phyloP scores from a whole-genome alignment of 2,888 invertebrate genomes.

The Drosophila tanythrix region DNA sequence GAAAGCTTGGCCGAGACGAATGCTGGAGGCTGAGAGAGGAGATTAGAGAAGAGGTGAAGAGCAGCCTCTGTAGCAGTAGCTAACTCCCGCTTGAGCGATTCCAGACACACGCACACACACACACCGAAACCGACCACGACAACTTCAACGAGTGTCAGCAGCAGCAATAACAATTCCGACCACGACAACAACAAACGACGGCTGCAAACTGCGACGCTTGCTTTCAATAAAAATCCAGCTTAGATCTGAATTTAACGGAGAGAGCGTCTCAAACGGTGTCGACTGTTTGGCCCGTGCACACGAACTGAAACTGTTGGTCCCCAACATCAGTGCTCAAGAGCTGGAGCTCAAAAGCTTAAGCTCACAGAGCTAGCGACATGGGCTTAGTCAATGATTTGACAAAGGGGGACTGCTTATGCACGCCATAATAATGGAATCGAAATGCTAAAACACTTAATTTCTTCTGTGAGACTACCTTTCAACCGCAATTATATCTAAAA shows the following conservation, averaged over 20 bases:
- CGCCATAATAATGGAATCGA: too few relatives aligned
- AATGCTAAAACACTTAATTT: not conserved
- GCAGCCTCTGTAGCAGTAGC: constrained; percentile 41
- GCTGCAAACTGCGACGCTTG: constrained; percentile 60
- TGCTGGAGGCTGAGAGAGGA: constrained; percentile 51
- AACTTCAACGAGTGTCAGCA: constrained; percentile 31
- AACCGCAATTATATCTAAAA: not conserved
- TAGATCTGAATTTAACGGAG: constrained; percentile 26
- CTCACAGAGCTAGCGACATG: constrained; percentile 27
- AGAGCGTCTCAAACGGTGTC: constrained; percentile 50
- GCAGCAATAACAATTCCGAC: constrained; percentile 47
- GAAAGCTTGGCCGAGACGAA: constrained; percentile 44
- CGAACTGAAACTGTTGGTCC: constrained; percentile 63
- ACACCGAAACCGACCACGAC: constrained; percentile 25
- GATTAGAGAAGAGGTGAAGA: constrained; percentile 12
- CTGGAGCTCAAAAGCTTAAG: constrained; percentile 59
- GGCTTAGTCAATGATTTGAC: not conserved
- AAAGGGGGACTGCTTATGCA: not conserved
- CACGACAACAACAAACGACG: constrained; percentile 56
- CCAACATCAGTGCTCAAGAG: constrained; percentile 52
- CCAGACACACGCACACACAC: constrained; percentile 56
- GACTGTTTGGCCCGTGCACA: constrained; percentile 66
- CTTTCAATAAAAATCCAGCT: constrained; percentile 36
- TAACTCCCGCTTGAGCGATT: constrained; percentile 67
- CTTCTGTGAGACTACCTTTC: not conserved